Evolutionary conservation across 2,797 vertebrate genomes (phyloP).

Genomic region (Notolepis coatsorum): DNA sequence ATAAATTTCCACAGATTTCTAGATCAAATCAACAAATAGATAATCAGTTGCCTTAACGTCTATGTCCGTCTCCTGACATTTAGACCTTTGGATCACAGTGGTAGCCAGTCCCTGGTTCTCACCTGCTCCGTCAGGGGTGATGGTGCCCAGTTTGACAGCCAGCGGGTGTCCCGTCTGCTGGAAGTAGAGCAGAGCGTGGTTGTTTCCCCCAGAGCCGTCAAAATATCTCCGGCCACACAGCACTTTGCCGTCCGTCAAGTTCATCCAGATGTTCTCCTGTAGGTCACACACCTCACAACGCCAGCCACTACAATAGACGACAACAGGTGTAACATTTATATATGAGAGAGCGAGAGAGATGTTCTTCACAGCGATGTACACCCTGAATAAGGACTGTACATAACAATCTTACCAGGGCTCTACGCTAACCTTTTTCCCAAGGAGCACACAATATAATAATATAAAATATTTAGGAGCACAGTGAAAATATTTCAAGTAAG

Average conservation of each 20-base stretch:
- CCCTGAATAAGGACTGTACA: too few relatives aligned
- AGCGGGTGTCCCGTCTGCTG: slow-evolving; percentile 93
- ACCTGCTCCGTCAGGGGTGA: slow-evolving; percentile 98
- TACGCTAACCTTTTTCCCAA: too few relatives aligned
- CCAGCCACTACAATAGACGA: slow-evolving; percentile 86
- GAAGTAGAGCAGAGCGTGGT: slow-evolving; percentile 94
- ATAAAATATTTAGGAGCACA: too few relatives aligned
- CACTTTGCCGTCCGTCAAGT: slow-evolving; percentile 95
- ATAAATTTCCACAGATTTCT: too few relatives aligned
- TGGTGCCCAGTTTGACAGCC: slow-evolving; percentile 97
- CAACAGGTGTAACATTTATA: not conserved
- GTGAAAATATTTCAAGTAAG: too few relatives aligned
- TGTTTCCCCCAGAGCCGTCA: slow-evolving; percentile 97
- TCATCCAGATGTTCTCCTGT: slow-evolving; percentile 98
- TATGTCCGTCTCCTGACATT: too few relatives aligned
- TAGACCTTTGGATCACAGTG: too few relatives aligned
- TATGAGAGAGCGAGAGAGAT: not conserved
- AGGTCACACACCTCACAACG: slow-evolving; percentile 96
- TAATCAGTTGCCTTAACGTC: too few relatives aligned
- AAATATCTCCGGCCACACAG: slow-evolving; percentile 96
- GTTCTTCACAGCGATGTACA: not conserved
- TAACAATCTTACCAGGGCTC: too few relatives aligned
- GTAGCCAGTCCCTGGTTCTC: slow-evolving; percentile 3
- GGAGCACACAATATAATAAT: too few relatives aligned
- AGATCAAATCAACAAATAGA: too few relatives aligned